Evolutionary conservation across 2,113 vertebrate genomes (phyloP), one percentile per base, ranked within the genome.

Genomic region (Chloropsis hardwickii): DNA sequence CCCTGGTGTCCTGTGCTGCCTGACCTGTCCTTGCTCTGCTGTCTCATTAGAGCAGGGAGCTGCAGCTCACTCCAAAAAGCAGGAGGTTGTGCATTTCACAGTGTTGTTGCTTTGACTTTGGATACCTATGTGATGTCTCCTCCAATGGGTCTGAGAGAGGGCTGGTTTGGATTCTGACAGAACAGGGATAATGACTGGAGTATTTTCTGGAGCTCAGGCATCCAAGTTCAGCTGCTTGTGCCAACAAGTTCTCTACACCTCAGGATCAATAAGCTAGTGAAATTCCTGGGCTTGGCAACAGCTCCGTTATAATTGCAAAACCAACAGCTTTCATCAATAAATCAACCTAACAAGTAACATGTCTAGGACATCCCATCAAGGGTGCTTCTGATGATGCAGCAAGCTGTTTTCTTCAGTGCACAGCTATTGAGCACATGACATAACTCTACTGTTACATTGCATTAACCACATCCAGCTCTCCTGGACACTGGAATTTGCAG

Each of bases 251-350:
- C 42, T 72, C 84, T 45, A 44, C n/a, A 57, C 25, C 18, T 86
- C 39, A 53, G 44, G 45, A 86, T 94, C 92, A 94, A 96, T 95
- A 90, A 91, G 24, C 48, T 19, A 85, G 83, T 67, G 58, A 93
- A 71, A 92, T 82, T 92, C 81, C 62, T 73, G 57, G n/a, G 53
- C 86, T 92, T 86, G 82, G 90, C 66, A 95, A 91, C 27, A 35
- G n/a, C 31, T 89, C 78, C 22, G 53, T 89, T 97, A 48, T 51
- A 88, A 92, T 86, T 95, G 88, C 92, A 95, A 93, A 95, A n/a
- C 16, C 77, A 93, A 89, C 88, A 91, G 24, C 35, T 87, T 90
- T 81, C 48, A 91, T 93, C 93, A 94, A 92, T 97, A 96, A 93
- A 93, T 94, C 88, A 95, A 39, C 54, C 31, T 89, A 95, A 92